These are phyloP conservation scores for Nephrotoma appendiculata DNA, from an alignment of 2,888 invertebrate species.

Conservation along the genomic window DNA sequence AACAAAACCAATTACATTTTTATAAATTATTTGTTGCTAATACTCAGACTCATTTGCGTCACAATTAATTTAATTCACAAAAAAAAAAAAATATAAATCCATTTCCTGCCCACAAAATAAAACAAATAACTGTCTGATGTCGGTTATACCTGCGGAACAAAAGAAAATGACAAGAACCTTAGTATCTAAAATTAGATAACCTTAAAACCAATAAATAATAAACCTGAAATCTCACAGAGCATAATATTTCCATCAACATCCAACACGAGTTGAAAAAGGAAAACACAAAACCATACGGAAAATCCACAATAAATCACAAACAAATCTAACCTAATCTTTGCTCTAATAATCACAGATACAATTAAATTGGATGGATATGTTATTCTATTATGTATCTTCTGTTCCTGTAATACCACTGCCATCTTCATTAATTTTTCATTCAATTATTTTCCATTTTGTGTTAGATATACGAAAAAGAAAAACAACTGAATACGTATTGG, in stretches of 20 bases:
- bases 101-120: background rate
- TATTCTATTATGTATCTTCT: background rate
- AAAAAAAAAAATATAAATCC: background rate
- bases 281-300: background rate
- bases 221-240: background rate
- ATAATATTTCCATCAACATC: background rate
- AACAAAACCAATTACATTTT: too few species aligned
- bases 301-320: background rate
- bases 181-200: background rate
- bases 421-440: background rate
- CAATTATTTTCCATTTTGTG: background rate
- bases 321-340: background rate
- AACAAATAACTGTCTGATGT: background rate
- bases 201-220: background rate
- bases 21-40: too few species aligned
- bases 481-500: background rate
- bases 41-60: background rate
- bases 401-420: background rate
- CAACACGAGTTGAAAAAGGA: background rate
- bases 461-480: background rate
- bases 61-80: background rate
- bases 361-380: background rate
- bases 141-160: background rate
- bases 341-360: background rate
- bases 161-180: background rate